Evolutionary conservation across 2,888 invertebrate species (phyloP), one percentile per base, ranked within the genome.

Genomic region (Campoplex capitator): DNA sequence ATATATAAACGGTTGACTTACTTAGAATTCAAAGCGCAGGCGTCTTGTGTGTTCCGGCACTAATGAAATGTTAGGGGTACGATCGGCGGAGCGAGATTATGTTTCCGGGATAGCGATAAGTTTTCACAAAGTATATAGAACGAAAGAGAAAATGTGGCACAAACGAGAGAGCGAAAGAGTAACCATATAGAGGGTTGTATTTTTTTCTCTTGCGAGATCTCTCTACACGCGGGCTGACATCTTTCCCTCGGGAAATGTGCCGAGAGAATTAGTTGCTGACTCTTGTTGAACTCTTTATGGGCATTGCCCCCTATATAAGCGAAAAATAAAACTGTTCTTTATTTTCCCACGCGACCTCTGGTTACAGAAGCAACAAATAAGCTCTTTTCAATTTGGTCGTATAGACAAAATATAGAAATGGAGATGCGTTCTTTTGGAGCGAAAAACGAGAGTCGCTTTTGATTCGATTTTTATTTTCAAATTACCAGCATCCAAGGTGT

Each of bases 41-140:
- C 58, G 51, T 80, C 67, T 38, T 45, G 73, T 58, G 80, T 84
- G 77, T 68, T 73, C 80, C 80, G 76, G 73, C 48, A 67, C 75
- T 86, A 88, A 88, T 84, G 88, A 88, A 88, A 86, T 80, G 84
- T 80, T 82, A 81, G 81, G 65, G 80, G 65, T 51, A 38, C 76
- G 68, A 75, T 82, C 82, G 79, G 65, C 48, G 48, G 48, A 62
- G 70, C 42, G 78, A 68, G 67, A 78, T 80, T 71, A 51, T 62
- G 75, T 78, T 83, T 35, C 42, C 73, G n/a, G 65, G 71, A 45
- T 18, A 68, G 75, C 70, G 75, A 80, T 86, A 67, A 86, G 79
- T 80, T 83, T 86, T 4, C 79, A 38, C 71, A 48, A 75, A 28
- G 73, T 51, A 32, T 9, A 73, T 67, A 9, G 42, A 45, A 77